phyloP scores from a whole-genome alignment of 2,888 invertebrate species.

The Drosophila rellima region DNA sequence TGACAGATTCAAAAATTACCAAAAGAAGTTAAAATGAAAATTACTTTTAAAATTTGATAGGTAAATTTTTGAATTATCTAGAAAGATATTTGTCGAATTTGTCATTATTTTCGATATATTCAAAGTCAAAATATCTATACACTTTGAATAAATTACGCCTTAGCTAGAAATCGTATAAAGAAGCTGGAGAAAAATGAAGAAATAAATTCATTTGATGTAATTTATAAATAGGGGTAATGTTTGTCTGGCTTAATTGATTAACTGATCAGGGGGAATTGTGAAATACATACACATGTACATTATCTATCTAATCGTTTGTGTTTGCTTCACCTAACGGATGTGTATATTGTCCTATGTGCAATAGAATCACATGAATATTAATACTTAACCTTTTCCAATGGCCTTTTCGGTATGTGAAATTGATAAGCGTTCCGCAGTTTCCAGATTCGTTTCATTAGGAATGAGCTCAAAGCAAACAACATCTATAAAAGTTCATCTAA shows the following conservation, averaged over 20 bases:
- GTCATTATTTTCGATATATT: no score
- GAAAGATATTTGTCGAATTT: no score
- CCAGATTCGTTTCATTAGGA: conserved; percentile 48
- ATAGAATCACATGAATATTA: conserved; percentile 14
- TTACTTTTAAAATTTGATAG: no score
- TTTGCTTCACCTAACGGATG: conserved; percentile 37
- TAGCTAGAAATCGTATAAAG: no score
- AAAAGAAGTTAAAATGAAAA: no score
- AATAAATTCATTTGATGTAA: no score
- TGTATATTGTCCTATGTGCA: conserved; percentile 13
- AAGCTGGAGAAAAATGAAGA: no score
- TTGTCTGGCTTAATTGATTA: conserved; percentile 10
- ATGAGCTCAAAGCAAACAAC: conserved; percentile 59
- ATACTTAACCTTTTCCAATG: conserved; percentile 66
- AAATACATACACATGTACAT: neutral
- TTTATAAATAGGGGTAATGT: no score
- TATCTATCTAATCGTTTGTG: neutral
- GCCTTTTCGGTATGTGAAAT: conserved; percentile 62
- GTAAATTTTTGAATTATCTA: no score
- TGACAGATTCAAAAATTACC: no score
- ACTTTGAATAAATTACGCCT: no score
- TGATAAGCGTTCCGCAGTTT: conserved; percentile 61
- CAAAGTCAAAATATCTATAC: no score
- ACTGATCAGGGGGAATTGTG: conserved; percentile 6
- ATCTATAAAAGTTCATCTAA: conserved; percentile 28